A percentile compares a stretch with the other conserved stretches of the same genome.
phyloP scores from a whole-genome alignment of 2,888 invertebrate genomes.

The Blomia tropicalis region DNA sequence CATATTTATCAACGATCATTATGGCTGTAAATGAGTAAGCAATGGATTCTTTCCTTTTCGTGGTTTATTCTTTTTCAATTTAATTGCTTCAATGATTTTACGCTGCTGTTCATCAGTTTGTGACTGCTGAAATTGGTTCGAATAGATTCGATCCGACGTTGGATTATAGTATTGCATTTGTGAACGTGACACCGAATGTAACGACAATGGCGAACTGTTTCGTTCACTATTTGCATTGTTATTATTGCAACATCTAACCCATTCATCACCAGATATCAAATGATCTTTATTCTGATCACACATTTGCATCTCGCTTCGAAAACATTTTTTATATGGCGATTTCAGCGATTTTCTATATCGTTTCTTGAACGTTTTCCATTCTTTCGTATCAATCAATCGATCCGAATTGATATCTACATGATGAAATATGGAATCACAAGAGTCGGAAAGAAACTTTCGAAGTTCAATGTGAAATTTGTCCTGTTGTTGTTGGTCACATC shows the following conservation, averaged over 20 bases:
- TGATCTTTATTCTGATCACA: constrained; percentile 20
- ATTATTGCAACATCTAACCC: constrained; percentile 18
- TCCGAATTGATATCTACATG: neutral
- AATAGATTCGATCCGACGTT: neutral
- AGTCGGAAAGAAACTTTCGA: neutral
- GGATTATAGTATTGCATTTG: neutral
- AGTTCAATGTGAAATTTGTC: constrained; percentile 17
- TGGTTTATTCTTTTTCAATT: neutral
- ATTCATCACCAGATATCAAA: neutral
- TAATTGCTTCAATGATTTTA: neutral
- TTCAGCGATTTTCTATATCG: neutral
- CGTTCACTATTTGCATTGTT: no score
- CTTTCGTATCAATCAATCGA: neutral
- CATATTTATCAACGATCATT: no score
- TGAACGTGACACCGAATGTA: neutral
- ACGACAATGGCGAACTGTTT: no score
- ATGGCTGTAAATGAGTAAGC: neutral
- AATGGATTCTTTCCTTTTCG: neutral
- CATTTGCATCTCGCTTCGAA: constrained; percentile 18
- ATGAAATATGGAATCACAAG: constrained; percentile 14
- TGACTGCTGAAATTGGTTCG: neutral
- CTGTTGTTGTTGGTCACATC: constrained; percentile 15
- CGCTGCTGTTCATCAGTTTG: neutral
- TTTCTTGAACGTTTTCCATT: constrained; percentile 21
- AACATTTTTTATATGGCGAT: constrained; percentile 9